Conservation (phyloP, 2,797 vertebrate genomes). For the Botia kubotai region DNA sequence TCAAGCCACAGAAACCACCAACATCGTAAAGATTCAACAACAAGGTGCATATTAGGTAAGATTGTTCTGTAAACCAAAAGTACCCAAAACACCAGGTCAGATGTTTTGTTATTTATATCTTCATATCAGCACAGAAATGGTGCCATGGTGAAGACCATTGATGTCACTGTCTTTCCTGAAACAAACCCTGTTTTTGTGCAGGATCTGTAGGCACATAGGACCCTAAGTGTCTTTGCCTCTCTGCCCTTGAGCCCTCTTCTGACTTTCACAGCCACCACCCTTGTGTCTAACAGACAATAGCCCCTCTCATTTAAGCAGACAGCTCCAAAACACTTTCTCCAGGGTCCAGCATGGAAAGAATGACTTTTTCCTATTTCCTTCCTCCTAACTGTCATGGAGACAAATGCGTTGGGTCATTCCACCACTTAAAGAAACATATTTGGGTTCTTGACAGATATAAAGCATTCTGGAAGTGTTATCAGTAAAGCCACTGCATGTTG, state of each 20-base stretch:
- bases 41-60: not conserved
- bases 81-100: not conserved
- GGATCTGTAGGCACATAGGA: constrained; percentile 69
- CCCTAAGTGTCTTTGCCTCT: constrained; percentile 77
- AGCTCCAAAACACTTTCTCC: constrained; percentile 47
- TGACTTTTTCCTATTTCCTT: constrained; percentile 62
- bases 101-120: constrained; percentile 18
- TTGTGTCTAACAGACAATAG: constrained; percentile 55
- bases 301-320: constrained; percentile 50
- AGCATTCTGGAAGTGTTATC: constrained; percentile 3
- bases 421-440: constrained; percentile 37
- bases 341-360: constrained; percentile 60
- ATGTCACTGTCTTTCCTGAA: constrained; percentile 70
- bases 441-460: constrained; percentile 11
- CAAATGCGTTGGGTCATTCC: constrained; percentile 49
- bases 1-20: too few relatives aligned
- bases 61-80: not conserved
- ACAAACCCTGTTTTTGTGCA: constrained; percentile 68
- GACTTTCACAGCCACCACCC: constrained; percentile 48
- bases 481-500: not conserved
- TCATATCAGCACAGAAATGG: constrained; percentile 37
- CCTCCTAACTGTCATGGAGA: constrained; percentile 40
- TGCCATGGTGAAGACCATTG: constrained; percentile 35
- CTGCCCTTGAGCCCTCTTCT: constrained; percentile 60
- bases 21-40: not conserved